Base-by-base conservation (phyloP, 1,140 invertebrate genomes). In the Adelges cooleyi region DNA sequence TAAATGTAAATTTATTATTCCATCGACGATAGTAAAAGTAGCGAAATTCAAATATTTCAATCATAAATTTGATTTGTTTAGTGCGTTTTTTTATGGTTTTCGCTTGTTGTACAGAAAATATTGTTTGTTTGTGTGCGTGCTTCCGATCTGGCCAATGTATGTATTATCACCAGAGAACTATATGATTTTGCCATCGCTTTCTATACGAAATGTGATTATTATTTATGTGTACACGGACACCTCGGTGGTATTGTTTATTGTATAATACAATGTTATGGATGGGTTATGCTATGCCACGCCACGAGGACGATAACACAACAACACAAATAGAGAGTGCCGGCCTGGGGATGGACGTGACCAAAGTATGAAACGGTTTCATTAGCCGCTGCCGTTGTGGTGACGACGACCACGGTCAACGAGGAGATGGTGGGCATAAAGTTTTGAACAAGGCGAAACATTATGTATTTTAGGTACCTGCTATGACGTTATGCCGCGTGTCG, bases 281-380 rank as follows among this genome's bases (percentile, higher is more conserved):
- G 11, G 5, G 29, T 6, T 33, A 6, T 33, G 29, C 29, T 9
- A 9, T 25, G 3, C n/a, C n/a, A 44, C n/a, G n/a, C 15, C 40
- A n/a, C n/a, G 36, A 17, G 22, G 22, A 59, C 9, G 17, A 5
- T 17, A 25, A 36, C 8, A 42, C 22, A n/a, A 62, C 15, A 56
- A 62, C 29, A 6, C 29, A 33, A 48, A 48, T 48, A 62, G 56
- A 62, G 56, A 48, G 56, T 62, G 25, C 20, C 17, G 38, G 44
- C 15, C 5, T 11, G 29, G 29, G 11, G 29, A 11, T 33, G 29
- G 56, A 62, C 56, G 56, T 62, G 56, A 62, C 56, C 17, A 18
- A 29, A 29, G 56, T 62, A 33, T 29, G 17, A 29, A 62, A 46
- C 18, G 25, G 56, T 29, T 62, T 33, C 44, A 62, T 62, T 62